Evolutionary conservation across 1,140 invertebrate genomes (phyloP), one percentile per base, ranked within the genome.

Genomic region (Pseudobourletiella spinata): DNA sequence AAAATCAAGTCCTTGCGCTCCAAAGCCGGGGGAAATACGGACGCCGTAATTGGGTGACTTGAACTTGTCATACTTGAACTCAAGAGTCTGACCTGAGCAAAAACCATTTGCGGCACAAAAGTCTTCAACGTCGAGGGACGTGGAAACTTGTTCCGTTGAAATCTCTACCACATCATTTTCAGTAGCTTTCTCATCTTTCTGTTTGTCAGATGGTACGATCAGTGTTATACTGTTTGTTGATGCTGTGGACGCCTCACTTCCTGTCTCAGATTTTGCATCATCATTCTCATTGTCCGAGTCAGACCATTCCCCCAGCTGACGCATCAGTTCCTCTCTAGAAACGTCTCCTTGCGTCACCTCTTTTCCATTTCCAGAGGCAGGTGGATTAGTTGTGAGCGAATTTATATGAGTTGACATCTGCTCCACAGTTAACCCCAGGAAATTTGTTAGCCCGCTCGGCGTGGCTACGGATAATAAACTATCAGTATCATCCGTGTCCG

Each of bases 401-500:
- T 61, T 52, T 29, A 46, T 24, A 50, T 28, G 11, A 24, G n/a
- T 3, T 35, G 61, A 57, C 28, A 25, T 50, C 8, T 44, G 28
- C 1, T 61, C 59, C 20, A 54, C 39, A 11, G 52, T 43, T 26
- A 29, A 24, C 1, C 39, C 35, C 20, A 61, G 39, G 6, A 61
- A 43, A 29, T 61, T 28, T 29, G 20, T 46, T 2, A 63, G 18
- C 1, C 44, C 44, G 25, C 25, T 55, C 22, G 26, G 30, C 20
- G 54, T 30, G 29, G 54, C 61, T 24, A 32, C 28, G 8, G 52
- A 57, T 8, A 66, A 32, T 11, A 66, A 52, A 15, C 43, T 55
- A 43, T 66, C 65, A 6, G 65, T 66, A 44, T 66, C 65, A n/a
- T 66, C 65, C 15, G 65, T 63, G 11, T 63, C 65, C 8, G 60